Conservation (phyloP, 2,797 vertebrate species). For the Rhabdophis nuchalis region DNA sequence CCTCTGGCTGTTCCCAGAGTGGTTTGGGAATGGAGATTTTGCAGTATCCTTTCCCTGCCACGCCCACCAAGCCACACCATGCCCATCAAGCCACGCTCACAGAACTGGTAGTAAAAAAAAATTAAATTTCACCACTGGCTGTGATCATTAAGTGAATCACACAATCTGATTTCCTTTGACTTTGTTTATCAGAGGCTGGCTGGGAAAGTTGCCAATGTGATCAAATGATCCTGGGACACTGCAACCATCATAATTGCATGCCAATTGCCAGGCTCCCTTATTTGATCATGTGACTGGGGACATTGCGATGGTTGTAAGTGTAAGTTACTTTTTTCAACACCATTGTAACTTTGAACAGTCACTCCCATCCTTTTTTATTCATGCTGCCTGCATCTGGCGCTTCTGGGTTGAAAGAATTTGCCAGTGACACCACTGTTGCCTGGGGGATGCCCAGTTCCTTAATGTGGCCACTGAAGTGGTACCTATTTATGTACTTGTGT, state of each 20-base stretch:
- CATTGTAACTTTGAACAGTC: not conserved
- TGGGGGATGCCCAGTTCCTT: not conserved
- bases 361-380: not conserved
- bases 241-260: not conserved
- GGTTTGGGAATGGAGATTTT: no score
- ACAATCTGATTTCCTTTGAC: not conserved
- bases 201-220: not conserved
- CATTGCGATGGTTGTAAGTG: not conserved
- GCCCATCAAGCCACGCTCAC: no score
- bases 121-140: no score
- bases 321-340: not conserved
- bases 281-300: not conserved
- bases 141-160: not conserved
- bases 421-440: not conserved
- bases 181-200: not conserved
- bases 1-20: no score
- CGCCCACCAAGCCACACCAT: no score
- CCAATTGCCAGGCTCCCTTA: not conserved
- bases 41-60: no score
- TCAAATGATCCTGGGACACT: not conserved
- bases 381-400: no score
- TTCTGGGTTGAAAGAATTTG: not conserved
- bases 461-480: not conserved
- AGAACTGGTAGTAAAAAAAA: no score
- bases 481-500: not conserved